Base-by-base conservation (phyloP, 2,797 vertebrate genomes). In the Neosilurus mollespiculum region DNA sequence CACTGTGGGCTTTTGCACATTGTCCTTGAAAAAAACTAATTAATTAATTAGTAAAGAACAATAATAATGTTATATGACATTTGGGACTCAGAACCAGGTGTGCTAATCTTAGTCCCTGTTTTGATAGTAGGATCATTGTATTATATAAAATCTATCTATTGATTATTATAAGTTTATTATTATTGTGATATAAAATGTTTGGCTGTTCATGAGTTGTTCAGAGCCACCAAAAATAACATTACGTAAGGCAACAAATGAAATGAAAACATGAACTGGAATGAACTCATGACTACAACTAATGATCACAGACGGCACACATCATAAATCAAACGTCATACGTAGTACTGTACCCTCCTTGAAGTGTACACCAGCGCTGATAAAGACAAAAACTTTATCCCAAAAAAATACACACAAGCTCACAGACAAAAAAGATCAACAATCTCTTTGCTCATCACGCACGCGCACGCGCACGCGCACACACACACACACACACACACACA, bases 381-480 rank as follows among this genome's bases (percentile, higher is more conserved):
- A 12, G 8, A 34, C 30, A 30, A 61, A 65, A 78, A 65, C 61
- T 62, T 34, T 58, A 61, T 78, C 20, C 70, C 80, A 43, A 43
- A 43, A 43, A 43, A 43, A 43, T 80, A 82, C 66, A 71, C 69
- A 78, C 51, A 75, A 82, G 78, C 83, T 69, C 83, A 62, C 70
- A 81, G 73, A 83, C 67, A 79, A 81, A 78, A 77, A 73, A 87
- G 70, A 71, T 79, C 82, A 84, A 64, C 86, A 71, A 82, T 83
- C 75, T 78, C 78, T 64, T 24, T 34, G 62, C 62, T n/a, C 77
- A 65, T 61, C 5, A 10, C 4, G 15, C 43, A 3, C 15, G 3
- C 67, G 37, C 59, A 43, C 69, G 58, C 86, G 71, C 81, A 77
- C 37, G 15, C 67, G 20, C 24, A 59, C 69, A 78, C 81, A 67